Evolutionary conservation across 2,797 vertebrate genomes (phyloP), one percentile per base, ranked within the genome.

Genomic region (Bradypodion pumilum): DNA sequence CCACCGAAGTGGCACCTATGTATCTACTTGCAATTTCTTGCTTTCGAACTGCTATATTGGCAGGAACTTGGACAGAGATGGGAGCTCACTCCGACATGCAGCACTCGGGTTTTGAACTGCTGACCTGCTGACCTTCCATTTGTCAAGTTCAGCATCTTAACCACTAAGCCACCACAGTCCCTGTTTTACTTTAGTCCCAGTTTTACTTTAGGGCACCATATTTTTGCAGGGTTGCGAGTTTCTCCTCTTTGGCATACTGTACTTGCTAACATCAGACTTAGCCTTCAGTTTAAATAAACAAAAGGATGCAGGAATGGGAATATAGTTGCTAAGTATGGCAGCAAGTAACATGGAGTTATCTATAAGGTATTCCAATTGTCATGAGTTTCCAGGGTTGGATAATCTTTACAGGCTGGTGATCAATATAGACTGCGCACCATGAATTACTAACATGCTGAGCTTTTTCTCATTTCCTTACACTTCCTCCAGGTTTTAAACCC

Each of bases 391-490:
- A 82, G 25, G 16, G 29, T 1, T 21, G 42, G n/a, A n/a, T n/a
- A n/a, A n/a, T n/a, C n/a, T n/a, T n/a, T n/a, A n/a, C n/a, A n/a
- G n/a, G n/a, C n/a, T n/a, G n/a, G n/a, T n/a, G n/a, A n/a, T n/a
- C 87, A 46, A 42, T 76, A 83, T 86, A 74, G 81, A 80, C 68
- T 84, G 37, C 2, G 0, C 37, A 23, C 56, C 83, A n/a, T 82
- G 35, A 79, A 7, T 83, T 90, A 65, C 82, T 91, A 85, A 46
- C 88, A 85, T 10, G 37, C 37, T 40, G 89, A 81, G 52, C n/a
- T 80, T 86, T 89, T 52, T n/a, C 89, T 89, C 69, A 74, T 1
- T 73, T 52, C 16, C 62, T 5, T 1, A 60, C 86, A 83, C 35
- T 83, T 84, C 25, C 80, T 72, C 49, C 60, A 56, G 23, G 27